Percentiles rank a stretch among this genome's conserved stretches.
Conservation (phyloP, 2,113 vertebrate genomes). For the Tyrannus savana region DNA sequence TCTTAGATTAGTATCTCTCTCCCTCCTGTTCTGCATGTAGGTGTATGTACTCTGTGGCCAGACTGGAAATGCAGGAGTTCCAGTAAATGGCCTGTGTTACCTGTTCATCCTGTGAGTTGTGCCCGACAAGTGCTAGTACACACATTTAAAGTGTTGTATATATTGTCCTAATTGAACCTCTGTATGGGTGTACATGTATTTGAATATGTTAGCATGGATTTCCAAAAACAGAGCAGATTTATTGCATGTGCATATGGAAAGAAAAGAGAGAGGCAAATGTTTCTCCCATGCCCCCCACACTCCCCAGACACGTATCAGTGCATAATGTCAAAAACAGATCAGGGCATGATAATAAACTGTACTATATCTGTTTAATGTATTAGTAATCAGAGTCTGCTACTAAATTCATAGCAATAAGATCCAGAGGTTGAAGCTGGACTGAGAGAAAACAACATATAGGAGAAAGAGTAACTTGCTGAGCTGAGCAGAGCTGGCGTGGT, state of each 20-base stretch:
- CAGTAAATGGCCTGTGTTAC: not conserved
- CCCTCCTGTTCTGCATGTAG: not conserved
- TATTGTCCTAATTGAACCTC: not conserved
- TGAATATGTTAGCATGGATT: not conserved
- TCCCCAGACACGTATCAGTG: not conserved
- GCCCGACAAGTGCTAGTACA: not conserved
- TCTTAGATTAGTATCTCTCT: not conserved
- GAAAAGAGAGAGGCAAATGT: not conserved
- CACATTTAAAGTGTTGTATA: not conserved
- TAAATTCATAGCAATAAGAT: not conserved
- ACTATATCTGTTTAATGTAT: not conserved
- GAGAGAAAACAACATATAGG: not conserved
- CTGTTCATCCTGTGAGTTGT: not conserved
- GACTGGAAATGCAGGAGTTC: not conserved
- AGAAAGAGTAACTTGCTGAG: not conserved
- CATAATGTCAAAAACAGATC: not conserved
- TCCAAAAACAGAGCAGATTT: not conserved
- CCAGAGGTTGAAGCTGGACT: not conserved
- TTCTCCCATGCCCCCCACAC: accelerated
- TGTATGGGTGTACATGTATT: accelerated
- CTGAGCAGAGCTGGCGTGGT: not conserved
- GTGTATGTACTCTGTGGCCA: accelerated
- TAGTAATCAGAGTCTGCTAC: not conserved
- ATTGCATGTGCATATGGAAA: accelerated
- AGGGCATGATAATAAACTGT: not conserved